These are phyloP conservation scores for Stomatorhinus ivindoensis DNA, from an alignment of 2,113 vertebrate species.

Conservation along the genomic window DNA sequence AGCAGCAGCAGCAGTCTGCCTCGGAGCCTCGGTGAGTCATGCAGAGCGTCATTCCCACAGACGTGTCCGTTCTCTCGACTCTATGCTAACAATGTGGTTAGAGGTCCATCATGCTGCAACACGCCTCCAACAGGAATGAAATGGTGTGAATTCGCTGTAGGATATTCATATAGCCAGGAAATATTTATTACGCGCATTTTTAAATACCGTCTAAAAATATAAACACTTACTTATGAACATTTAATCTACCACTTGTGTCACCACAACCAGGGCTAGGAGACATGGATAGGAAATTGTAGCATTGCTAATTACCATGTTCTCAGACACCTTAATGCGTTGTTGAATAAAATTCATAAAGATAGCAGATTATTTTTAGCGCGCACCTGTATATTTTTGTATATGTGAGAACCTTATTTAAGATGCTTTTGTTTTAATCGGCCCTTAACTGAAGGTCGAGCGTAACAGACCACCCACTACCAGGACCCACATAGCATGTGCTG, in stretches of 20 bases:
- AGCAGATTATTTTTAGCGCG: not conserved
- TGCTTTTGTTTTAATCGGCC: not conserved
- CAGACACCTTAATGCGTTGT: not conserved
- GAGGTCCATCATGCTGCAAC: not conserved
- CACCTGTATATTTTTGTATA: not conserved
- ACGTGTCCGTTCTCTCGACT: not conserved
- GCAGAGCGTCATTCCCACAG: not conserved
- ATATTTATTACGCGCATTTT: not conserved
- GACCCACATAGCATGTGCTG: not conserved
- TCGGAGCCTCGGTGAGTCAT: slow-evolving; percentile 74
- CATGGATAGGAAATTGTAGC: not conserved
- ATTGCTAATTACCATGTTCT: not conserved
- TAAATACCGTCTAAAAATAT: not conserved
- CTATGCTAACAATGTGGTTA: not conserved
- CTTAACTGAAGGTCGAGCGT: not conserved
- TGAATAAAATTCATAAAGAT: not conserved
- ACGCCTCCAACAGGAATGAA: not conserved
- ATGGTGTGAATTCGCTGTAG: not conserved
- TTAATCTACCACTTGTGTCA: not conserved
- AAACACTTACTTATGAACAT: not conserved
- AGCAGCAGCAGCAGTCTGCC: slow-evolving; percentile 60
- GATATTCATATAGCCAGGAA: not conserved
- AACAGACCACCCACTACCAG: not conserved
- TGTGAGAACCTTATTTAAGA: not conserved
- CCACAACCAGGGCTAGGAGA: not conserved